A percentile compares a stretch with the other conserved stretches of the same genome.
These are phyloP conservation scores for Anthoptus insignis DNA, from an alignment of 2,888 invertebrate species.

Conservation along the genomic window DNA sequence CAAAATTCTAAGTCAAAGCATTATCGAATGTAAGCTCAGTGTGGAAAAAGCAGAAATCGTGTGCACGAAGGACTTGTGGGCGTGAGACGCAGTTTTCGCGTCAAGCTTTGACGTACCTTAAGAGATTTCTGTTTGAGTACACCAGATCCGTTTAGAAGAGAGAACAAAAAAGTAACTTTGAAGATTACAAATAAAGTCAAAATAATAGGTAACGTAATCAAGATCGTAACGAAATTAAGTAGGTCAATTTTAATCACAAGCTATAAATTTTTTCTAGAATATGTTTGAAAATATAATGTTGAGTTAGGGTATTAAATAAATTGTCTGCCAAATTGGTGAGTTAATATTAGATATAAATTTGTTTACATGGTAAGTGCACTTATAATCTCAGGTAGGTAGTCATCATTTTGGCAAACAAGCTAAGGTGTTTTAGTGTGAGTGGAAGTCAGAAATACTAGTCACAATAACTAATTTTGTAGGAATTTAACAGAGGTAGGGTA, in stretches of 20 bases:
- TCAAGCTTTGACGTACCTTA: conserved; percentile 84
- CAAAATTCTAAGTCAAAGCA: conserved; percentile 59
- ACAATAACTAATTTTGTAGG: too few species aligned
- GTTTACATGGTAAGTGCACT: too few species aligned
- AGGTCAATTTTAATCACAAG: not conserved
- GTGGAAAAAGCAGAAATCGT: conserved; percentile 71
- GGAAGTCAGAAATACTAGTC: not conserved
- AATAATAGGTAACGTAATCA: conserved; percentile 14
- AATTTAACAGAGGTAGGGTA: too few species aligned
- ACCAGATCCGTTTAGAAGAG: conserved; percentile 81
- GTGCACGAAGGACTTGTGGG: conserved; percentile 67
- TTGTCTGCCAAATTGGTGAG: conserved; percentile 6
- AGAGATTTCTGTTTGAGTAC: conserved; percentile 80
- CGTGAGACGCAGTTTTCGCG: conserved; percentile 67
- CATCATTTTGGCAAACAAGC: not conserved
- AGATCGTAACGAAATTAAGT: not conserved
- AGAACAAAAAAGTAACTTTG: conserved; percentile 72
- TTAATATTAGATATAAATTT: too few species aligned
- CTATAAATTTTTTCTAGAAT: too few species aligned
- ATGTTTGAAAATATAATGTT: not conserved
- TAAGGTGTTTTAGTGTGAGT: not conserved
- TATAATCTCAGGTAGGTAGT: too few species aligned
- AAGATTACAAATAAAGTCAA: conserved; percentile 31
- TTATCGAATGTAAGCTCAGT: conserved; percentile 66
- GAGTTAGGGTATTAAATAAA: not conserved